A percentile compares a stretch with the other conserved stretches of the same genome.
Evolutionary conservation across 2,113 vertebrate genomes (phyloP).

Genomic region (Hippocampus barbouri): DNA sequence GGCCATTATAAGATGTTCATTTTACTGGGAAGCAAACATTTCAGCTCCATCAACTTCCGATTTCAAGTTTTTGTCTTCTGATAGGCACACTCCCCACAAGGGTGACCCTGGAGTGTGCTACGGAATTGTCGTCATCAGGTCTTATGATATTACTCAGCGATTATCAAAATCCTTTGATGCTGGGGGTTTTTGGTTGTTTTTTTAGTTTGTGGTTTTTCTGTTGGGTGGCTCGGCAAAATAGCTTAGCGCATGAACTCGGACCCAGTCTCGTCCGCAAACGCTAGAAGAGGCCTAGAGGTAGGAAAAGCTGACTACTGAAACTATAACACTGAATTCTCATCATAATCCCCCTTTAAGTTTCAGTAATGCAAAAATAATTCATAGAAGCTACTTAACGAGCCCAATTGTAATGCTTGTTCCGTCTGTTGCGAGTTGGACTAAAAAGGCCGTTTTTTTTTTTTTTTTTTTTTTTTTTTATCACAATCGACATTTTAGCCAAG

Average conservation of each 20-base stretch:
- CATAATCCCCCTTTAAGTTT: not conserved
- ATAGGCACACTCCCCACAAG: no score
- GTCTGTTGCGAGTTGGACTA: conserved; percentile 12
- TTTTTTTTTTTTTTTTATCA: conserved; percentile 27
- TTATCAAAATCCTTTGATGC: conserved; percentile 57
- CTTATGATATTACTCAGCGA: conserved; percentile 53
- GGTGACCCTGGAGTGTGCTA: conserved; percentile 53
- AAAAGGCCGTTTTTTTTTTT: conserved; percentile 25
- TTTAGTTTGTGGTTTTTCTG: no score
- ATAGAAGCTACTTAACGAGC: not conserved
- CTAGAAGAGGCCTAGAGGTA: conserved; percentile 49
- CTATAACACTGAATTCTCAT: not conserved
- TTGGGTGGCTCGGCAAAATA: conserved; percentile 62
- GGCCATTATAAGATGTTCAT: conserved; percentile 59
- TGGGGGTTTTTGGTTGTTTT: no score
- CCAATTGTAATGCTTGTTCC: conserved; percentile 4
- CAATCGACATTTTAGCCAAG: conserved; percentile 39
- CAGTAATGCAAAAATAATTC: not conserved
- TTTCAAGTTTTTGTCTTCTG: conserved; percentile 12
- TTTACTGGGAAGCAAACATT: conserved; percentile 24
- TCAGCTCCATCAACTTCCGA: conserved; percentile 4
- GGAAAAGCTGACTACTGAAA: conserved; percentile 40
- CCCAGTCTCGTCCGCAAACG: conserved; percentile 7
- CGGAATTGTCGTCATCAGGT: conserved; percentile 54
- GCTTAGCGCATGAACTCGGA: conserved; percentile 50